A percentile compares a stretch with the other conserved stretches of the same genome.
Evolutionary conservation across 2,888 invertebrate species (phyloP).

Genomic region (Yponomeuta evonymella): DNA sequence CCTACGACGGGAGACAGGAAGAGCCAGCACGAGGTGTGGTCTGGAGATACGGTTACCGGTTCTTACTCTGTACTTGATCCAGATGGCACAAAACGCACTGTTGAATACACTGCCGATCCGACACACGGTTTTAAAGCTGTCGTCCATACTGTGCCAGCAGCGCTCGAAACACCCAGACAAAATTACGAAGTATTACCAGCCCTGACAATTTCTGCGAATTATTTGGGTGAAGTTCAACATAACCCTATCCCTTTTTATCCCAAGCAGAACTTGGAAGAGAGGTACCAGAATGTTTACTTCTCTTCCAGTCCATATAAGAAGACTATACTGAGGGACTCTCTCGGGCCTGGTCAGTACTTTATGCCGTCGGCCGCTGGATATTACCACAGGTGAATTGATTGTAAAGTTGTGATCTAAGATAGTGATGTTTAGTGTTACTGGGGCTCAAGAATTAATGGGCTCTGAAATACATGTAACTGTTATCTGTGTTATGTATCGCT

Average conservation of each 20-base stretch:
- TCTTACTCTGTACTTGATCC: conserved; percentile 63
- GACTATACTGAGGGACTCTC: background rate
- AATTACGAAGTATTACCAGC: background rate
- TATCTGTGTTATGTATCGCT: too few species aligned
- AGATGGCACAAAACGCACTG: conserved; percentile 62
- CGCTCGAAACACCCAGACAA: background rate
- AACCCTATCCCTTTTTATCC: conserved; percentile 6
- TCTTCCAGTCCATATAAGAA: background rate
- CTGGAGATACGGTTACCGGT: conserved; percentile 57
- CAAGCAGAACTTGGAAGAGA: background rate
- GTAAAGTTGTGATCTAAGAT: background rate
- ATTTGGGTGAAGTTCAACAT: background rate
- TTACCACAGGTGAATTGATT: background rate
- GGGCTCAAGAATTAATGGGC: too few species aligned
- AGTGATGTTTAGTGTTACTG: too few species aligned
- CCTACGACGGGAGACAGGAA: conserved; percentile 66
- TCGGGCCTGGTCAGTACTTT: conserved; percentile 3
- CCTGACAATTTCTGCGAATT: background rate
- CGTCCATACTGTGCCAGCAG: conserved; percentile 57
- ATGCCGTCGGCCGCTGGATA: background rate
- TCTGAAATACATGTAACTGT: too few species aligned
- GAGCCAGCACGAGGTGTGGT: conserved; percentile 57
- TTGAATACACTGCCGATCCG: conserved; percentile 68
- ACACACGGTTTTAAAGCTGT: conserved; percentile 72
- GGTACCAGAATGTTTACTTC: background rate